Evolutionary conservation across 2,888 invertebrate genomes (phyloP).

Genomic region (Chrysolina oricalcia): DNA sequence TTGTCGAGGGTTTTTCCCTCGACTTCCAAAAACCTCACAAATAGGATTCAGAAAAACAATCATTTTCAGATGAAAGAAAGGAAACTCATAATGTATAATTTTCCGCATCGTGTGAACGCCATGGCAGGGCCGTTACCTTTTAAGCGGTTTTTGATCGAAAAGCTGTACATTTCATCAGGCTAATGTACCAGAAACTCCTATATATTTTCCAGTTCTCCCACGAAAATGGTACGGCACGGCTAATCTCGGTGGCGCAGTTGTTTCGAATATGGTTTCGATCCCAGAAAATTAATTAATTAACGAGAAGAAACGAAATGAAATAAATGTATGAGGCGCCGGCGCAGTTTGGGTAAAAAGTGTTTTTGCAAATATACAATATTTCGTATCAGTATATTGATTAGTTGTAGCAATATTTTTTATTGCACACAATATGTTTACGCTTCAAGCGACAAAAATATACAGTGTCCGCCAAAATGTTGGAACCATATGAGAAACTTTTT

Average conservation of each 20-base stretch:
- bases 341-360: no score
- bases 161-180: neutral
- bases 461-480: no score
- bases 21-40: neutral
- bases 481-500: no score
- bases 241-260: slow-evolving; percentile 18
- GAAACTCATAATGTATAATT: neutral
- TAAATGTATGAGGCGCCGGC: no score
- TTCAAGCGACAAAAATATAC: no score
- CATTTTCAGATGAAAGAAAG: neutral
- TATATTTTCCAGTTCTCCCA: neutral
- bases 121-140: neutral
- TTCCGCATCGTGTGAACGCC: slow-evolving; percentile 6
- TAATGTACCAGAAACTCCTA: slow-evolving; percentile 13
- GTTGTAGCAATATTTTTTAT: no score
- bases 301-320: neutral
- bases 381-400: no score
- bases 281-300: neutral
- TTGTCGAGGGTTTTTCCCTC: neutral
- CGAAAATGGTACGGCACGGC: neutral
- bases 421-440: no score
- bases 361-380: no score
- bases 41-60: slow-evolving; percentile 3
- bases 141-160: slow-evolving; percentile 16
- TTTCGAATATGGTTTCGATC: neutral